Percentiles rank a stretch among this genome's conserved stretches.
phyloP scores from a whole-genome alignment of 2,888 invertebrate genomes.

The Imbricaverruca yamaguchii region DNA sequence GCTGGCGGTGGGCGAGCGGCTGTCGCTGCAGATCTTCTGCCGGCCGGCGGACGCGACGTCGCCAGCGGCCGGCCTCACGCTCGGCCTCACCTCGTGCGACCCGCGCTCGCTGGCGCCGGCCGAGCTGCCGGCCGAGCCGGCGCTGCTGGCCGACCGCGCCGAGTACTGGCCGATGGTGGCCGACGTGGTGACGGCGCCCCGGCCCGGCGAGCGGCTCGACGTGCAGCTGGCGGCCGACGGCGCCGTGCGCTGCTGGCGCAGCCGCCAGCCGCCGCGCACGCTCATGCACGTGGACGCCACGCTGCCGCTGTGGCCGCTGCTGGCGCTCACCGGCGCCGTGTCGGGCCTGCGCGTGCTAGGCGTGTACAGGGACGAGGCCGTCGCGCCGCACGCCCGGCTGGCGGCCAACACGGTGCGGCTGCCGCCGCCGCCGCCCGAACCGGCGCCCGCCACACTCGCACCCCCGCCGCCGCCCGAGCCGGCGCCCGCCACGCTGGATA shows the following conservation, averaged over 20 bases:
- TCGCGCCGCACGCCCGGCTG: too few species aligned
- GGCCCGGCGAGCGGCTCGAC: slow-evolving; percentile 61
- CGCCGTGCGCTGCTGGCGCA: slow-evolving; percentile 39
- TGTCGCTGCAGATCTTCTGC: slow-evolving; percentile 52
- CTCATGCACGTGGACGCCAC: slow-evolving; percentile 95
- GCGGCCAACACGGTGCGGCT: too few species aligned
- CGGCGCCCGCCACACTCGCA: too few species aligned
- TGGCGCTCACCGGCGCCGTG: slow-evolving; percentile 52
- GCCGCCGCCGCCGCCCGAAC: too few species aligned
- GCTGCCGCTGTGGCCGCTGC: slow-evolving; percentile 86
- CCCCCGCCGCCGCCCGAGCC: too few species aligned
- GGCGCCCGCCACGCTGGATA: too few species aligned
- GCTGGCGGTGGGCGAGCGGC: slow-evolving; percentile 74
- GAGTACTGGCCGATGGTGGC: slow-evolving; percentile 70
- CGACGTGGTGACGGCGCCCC: slow-evolving; percentile 67
- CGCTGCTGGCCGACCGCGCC: slow-evolving; percentile 79
- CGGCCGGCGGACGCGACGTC: too few species aligned
- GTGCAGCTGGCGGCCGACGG: slow-evolving; percentile 42
- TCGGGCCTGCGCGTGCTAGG: too few species aligned
- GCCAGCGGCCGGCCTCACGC: slow-evolving; percentile 51
- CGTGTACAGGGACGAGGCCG: too few species aligned
- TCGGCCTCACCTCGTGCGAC: slow-evolving; percentile 92
- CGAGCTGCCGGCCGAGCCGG: slow-evolving; percentile 83
- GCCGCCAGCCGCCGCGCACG: slow-evolving; percentile 41
- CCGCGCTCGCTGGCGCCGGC: slow-evolving; percentile 59